Base-by-base conservation (phyloP, 1,140 invertebrate genomes). In the Nephila pilipes region DNA sequence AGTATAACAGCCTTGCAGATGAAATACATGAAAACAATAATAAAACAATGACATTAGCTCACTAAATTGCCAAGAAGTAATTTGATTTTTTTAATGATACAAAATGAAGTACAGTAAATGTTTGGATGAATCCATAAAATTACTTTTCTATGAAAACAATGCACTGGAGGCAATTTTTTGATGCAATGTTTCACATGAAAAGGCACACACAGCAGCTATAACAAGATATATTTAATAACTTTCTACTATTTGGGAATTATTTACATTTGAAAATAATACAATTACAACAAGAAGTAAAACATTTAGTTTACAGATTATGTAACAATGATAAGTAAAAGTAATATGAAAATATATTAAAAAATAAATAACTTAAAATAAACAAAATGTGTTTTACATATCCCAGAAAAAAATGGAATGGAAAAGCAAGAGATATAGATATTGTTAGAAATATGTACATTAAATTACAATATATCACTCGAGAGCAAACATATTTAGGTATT, bases 181-280 rank as follows among this genome's bases (percentile, higher is more conserved):
- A n/a, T n/a, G n/a, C 63, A 65, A 36, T 16, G 18, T n/a, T n/a
- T n/a, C n/a, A 75, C 69, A 75, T 75, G 18, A 75, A 75, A 75
- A 29, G 69, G 14, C n/a, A n/a, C n/a, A n/a, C n/a, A 75, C 32
- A 75, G 32, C 6, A 32, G 69, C 29, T 16, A 75, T 16, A 75
- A 32, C 2, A 75, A 75, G 29, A 32, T 6, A 3, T 10, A 36
- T 32, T 32, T 69, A 25, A 12, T 69, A 10, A 29, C 0, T 25
- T 69, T 69, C 29, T 12, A 69, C 10, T 32, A 25, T 2, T 25
- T 69, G 12, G 14, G n/a, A 69, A 69, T 25, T 69, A 69, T 69
- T 25, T n/a, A n/a, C n/a, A n/a, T n/a, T n/a, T n/a, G n/a, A n/a
- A 75, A 75, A 75, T 36, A 32, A 32, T 32, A 5, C n/a, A 75